Evolutionary conservation across 2,888 invertebrate genomes (phyloP).

Genomic region (Cantharis rustica): DNA sequence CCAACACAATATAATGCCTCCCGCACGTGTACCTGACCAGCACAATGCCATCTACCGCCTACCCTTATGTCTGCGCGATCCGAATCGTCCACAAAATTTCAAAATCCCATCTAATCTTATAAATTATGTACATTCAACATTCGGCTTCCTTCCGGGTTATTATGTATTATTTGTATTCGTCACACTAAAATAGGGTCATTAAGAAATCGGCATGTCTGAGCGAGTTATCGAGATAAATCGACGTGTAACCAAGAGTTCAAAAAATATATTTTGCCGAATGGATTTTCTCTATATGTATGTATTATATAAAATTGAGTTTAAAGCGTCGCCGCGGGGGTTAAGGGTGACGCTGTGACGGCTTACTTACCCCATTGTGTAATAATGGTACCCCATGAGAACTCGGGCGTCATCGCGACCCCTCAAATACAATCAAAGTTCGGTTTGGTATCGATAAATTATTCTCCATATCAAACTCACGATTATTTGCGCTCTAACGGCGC

Average conservation of each 20-base stretch:
- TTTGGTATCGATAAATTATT: slow-evolving; percentile 5
- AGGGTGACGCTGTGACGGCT: slow-evolving; percentile 7
- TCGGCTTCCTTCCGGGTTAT: slow-evolving; percentile 26
- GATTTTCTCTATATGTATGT: too few species aligned
- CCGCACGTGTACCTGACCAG: slow-evolving; percentile 38
- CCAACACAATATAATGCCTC: slow-evolving; percentile 32
- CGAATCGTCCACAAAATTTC: slow-evolving; percentile 16
- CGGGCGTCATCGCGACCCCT: background rate
- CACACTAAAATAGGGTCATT: background rate
- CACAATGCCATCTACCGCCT: slow-evolving; percentile 34
- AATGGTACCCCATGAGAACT: slow-evolving; percentile 9
- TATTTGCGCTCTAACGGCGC: slow-evolving; percentile 4
- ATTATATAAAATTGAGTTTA: background rate
- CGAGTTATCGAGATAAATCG: background rate
- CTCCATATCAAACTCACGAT: slow-evolving; percentile 1
- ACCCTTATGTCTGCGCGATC: slow-evolving; percentile 17
- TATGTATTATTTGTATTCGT: background rate
- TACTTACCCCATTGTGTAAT: slow-evolving; percentile 11
- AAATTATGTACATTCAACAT: background rate
- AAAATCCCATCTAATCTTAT: background rate
- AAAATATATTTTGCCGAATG: too few species aligned
- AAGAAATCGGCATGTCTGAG: slow-evolving; percentile 20
- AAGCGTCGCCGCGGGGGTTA: background rate
- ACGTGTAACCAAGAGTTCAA: background rate
- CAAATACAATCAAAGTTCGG: slow-evolving; percentile 6